Evolutionary conservation across 2,113 vertebrate species (phyloP), one percentile per base, ranked within the genome.

Genomic region (Mesoclemmys tuberculata): DNA sequence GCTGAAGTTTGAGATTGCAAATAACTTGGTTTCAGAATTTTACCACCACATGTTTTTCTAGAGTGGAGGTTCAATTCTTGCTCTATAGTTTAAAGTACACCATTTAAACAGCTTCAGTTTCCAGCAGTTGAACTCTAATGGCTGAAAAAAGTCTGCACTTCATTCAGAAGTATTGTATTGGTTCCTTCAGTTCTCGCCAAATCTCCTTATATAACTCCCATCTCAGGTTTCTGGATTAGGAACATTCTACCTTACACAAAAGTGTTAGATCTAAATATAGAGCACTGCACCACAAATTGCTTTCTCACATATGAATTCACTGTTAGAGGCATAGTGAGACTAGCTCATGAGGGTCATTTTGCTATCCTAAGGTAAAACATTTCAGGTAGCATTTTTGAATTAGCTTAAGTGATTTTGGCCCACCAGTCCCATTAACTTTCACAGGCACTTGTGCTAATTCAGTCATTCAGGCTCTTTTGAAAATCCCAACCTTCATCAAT

Each of bases 161-260:
- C 94, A 71, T 79, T 92, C 49, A 54, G 87, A 87, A 94, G 95
- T 93, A 38, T 71, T 38, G 22, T 93, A 92, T 90, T 84, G 93
- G 88, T 93, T 94, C 75, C 79, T 95, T 93, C 51, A 82, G 16
- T 93, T 96, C 95, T 96, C 80, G 78, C 58, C 74, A 96, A 96
- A 87, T 93, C 92, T 91, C 85, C 96, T 97, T 96, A 51, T 26
- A 51, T 96, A 98, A 97, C 84, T 61, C 46, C 74, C 61, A 83
- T 96, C 96, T 98, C 97, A 83, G 56, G 87, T 98, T 98, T 97
- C 97, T 95, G 93, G 95, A 94, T 98, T 95, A 97, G 94, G 22
- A 85, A 35, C 56, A 90, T 74, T 92, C 49, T 31, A 46, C 77
- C 88, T 91, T 91, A 94, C 91, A 96, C 85, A 94, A 92, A 94